Conservation (phyloP, 2,888 invertebrate genomes). For the Nomada ferruginata region DNA sequence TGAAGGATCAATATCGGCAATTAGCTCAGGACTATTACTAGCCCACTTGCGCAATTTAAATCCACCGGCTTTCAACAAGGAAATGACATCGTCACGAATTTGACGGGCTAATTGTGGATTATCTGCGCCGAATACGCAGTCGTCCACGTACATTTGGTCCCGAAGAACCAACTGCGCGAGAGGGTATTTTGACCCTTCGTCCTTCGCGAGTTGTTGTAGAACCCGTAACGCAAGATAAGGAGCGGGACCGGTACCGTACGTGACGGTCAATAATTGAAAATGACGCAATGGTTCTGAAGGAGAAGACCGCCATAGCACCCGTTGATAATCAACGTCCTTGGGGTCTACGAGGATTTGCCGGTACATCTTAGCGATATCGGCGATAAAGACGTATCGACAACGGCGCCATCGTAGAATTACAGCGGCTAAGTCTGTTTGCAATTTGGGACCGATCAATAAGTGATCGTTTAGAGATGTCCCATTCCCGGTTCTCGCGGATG, state of each 20-base stretch:
- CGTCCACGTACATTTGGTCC: conserved; percentile 3
- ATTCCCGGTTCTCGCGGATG: too few species aligned
- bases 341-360: background rate
- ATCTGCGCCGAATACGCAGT: conserved; percentile 3
- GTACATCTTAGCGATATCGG: conserved; percentile 11
- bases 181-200: background rate
- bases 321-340: too few species aligned
- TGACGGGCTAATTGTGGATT: conserved; percentile 3
- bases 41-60: conserved; percentile 5
- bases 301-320: too few species aligned
- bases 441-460: background rate
- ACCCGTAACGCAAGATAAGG: too few species aligned
- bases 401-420: conserved; percentile 6
- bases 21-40: background rate
- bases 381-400: conserved; percentile 5
- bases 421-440: background rate
- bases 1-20: background rate
- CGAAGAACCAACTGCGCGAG: background rate
- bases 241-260: too few species aligned
- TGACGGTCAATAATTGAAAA: too few species aligned
- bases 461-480: background rate
- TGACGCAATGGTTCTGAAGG: too few species aligned
- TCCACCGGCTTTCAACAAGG: background rate
- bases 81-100: background rate
- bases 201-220: too few species aligned